Evolutionary conservation across 2,113 vertebrate species (phyloP).

Genomic region (Syngnathus typhle): DNA sequence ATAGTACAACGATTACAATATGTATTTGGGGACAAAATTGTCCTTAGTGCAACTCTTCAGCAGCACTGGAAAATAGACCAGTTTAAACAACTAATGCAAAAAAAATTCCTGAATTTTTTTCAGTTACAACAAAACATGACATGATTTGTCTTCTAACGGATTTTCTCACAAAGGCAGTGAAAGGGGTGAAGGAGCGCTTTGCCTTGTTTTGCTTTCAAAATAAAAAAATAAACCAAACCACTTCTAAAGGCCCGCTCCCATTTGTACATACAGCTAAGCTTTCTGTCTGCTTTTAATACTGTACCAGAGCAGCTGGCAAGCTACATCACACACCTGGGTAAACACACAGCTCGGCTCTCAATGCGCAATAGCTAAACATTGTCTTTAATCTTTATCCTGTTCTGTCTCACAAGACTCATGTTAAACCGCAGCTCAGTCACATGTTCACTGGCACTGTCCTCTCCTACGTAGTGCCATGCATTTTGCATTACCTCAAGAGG

Average conservation of each 20-base stretch:
- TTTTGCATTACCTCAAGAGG: conserved; percentile 60
- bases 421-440: conserved; percentile 52
- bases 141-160: conserved; percentile 19
- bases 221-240: conserved; percentile 44
- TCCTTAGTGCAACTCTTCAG: background rate
- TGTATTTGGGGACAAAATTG: background rate
- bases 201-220: conserved; percentile 44
- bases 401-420: conserved; percentile 47
- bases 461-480: conserved; percentile 45
- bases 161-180: conserved; percentile 18
- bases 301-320: conserved; percentile 63
- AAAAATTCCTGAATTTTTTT: too few species aligned
- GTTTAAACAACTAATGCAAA: background rate
- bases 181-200: conserved; percentile 12
- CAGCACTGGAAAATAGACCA: background rate
- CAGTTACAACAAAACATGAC: conserved; percentile 6
- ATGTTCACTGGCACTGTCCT: conserved; percentile 48
- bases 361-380: conserved; percentile 37
- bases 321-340: conserved; percentile 71
- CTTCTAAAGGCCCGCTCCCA: conserved; percentile 47
- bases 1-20: background rate
- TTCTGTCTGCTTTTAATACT: conserved; percentile 61
- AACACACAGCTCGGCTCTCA: conserved; percentile 56
- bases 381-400: conserved; percentile 51
- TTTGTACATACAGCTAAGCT: conserved; percentile 57